Evolutionary conservation across 2,113 vertebrate species (phyloP).

Genomic region (Scomber colias): DNA sequence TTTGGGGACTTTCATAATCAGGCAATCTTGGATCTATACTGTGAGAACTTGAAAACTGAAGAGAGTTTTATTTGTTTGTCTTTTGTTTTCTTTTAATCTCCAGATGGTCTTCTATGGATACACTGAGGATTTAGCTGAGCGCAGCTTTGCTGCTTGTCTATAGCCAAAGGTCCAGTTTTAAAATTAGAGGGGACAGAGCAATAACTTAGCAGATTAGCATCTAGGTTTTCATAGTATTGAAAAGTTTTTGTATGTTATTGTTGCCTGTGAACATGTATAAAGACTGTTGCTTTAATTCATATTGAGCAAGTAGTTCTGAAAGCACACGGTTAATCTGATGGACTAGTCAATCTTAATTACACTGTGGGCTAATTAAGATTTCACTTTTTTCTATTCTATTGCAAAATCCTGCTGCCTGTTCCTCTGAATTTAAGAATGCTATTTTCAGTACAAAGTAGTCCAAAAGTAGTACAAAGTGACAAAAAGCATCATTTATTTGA

Average conservation of each 20-base stretch:
- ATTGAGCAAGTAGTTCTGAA: neutral
- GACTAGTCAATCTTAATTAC: neutral
- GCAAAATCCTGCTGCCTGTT: neutral
- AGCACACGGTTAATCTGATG: neutral
- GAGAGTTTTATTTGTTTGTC: conserved; percentile 2
- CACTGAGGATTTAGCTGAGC: conserved; percentile 5
- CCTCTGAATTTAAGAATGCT: too few relatives aligned
- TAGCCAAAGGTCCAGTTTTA: conserved; percentile 9
- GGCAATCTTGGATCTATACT: conserved; percentile 33
- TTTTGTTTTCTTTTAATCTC: neutral
- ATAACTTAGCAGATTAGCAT: neutral
- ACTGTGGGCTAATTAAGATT: neutral
- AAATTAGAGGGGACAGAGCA: neutral
- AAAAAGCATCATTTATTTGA: too few relatives aligned
- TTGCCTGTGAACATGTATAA: too few relatives aligned
- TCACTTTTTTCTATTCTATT: too few relatives aligned
- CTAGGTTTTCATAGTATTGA: neutral
- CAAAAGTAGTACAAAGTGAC: too few relatives aligned
- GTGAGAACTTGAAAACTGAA: conserved; percentile 31
- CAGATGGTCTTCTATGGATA: conserved; percentile 23
- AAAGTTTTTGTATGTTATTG: neutral
- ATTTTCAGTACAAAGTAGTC: too few relatives aligned
- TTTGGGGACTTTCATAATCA: conserved; percentile 18
- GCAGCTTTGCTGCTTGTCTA: neutral
- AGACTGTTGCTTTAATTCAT: too few relatives aligned